phyloP scores from a whole-genome alignment of 2,113 vertebrate species.

The Neolamprologus sp. region DNA sequence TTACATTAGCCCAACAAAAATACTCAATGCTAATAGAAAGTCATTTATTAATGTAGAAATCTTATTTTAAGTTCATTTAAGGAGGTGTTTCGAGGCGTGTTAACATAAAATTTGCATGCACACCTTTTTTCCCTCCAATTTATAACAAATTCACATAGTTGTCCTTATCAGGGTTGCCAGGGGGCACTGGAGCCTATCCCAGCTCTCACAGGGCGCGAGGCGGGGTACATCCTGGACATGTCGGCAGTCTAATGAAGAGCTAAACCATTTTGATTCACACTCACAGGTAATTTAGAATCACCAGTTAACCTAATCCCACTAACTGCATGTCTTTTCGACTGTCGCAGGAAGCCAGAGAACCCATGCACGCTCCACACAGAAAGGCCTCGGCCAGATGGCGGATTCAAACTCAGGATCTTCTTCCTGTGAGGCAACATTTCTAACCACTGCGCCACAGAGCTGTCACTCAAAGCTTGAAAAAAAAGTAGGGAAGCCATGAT shows the following conservation, averaged over 20 bases:
- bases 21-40: background rate
- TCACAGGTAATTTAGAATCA: background rate
- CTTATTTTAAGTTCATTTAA: background rate
- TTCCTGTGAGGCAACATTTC: background rate
- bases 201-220: background rate
- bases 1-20: background rate
- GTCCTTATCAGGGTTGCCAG: background rate
- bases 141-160: background rate
- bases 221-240: background rate
- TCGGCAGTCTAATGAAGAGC: fast-evolving
- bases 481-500: background rate
- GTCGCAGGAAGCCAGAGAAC: background rate
- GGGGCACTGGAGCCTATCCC: background rate
- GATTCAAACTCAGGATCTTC: background rate
- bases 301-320: background rate
- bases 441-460: background rate
- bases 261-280: background rate
- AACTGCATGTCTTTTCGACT: background rate
- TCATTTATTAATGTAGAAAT: background rate
- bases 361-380: background rate
- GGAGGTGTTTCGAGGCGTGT: fast-evolving
- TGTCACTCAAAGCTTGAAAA: background rate
- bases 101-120: background rate
- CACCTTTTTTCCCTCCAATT: fast-evolving
- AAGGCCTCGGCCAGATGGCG: background rate